Percentiles rank a stretch among this genome's conserved stretches.
Evolutionary conservation across 2,888 invertebrate genomes (phyloP).

Genomic region (Metopia argyrocephala): DNA sequence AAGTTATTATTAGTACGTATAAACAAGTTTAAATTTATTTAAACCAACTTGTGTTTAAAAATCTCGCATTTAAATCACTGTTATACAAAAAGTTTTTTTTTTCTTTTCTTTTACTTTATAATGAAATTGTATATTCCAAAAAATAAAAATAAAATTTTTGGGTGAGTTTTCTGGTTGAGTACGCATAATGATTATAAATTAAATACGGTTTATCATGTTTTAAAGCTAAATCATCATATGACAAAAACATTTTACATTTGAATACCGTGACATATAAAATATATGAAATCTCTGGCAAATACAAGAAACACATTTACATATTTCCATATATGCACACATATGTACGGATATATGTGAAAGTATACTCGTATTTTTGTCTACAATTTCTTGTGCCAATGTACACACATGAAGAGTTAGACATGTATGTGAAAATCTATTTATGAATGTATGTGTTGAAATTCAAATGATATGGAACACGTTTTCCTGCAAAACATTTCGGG

Average conservation of each 20-base stretch:
- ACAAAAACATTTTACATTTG: slow-evolving; percentile 14
- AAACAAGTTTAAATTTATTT: too few relatives aligned
- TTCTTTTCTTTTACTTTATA: not conserved
- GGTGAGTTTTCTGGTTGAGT: slow-evolving; percentile 37
- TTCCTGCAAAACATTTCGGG: slow-evolving; percentile 26
- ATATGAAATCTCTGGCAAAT: not conserved
- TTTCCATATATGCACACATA: not conserved
- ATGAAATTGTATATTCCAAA: not conserved
- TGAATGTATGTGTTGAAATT: not conserved
- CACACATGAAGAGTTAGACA: not conserved
- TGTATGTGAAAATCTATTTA: not conserved
- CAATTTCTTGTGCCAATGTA: not conserved
- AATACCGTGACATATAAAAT: not conserved
- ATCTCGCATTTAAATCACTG: too few relatives aligned
- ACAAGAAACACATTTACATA: not conserved
- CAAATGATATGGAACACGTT: slow-evolving; percentile 22
- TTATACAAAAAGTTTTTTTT: too few relatives aligned
- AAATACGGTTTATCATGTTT: slow-evolving; percentile 28
- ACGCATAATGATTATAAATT: slow-evolving; percentile 49
- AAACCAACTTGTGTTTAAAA: too few relatives aligned
- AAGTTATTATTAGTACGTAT: too few relatives aligned
- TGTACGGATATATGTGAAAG: not conserved
- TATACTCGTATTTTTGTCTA: not conserved
- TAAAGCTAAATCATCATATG: slow-evolving; percentile 34
- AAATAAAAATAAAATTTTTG: not conserved